Base-by-base conservation (phyloP, 92 coral and sea anemone species). In the Zoanthus sociatus region DNA sequence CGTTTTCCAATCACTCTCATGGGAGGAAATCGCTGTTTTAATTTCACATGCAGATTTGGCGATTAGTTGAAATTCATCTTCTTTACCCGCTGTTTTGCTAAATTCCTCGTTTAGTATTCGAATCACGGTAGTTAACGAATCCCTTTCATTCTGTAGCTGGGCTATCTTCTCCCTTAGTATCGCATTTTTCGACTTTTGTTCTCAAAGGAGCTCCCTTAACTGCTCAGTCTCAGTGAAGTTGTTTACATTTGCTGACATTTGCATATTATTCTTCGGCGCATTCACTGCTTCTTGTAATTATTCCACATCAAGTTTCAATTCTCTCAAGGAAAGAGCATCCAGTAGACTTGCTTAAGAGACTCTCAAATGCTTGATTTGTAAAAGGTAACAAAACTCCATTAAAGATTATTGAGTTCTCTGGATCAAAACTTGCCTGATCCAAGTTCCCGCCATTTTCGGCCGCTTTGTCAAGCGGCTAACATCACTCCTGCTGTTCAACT, bases 241-340 rank as follows among this genome's bases (percentile, higher is more conserved):
- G 83, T 78, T 78, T 55, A 78, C 69, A 15, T 78, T 64, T 64
- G 26, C 70, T 64, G 30, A 17, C 70, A 64, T 4, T 64, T 17
- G 70, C 7, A 64, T 64, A 64, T 64, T 64, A 17, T 17, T 64
- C 20, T 64, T 64, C 70, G 30, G 70, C 30, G 17, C 10, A 9
- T 64, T 15, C 6, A 15, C 30, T 64, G 70, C 20, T 64, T 64
- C 9, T 26, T 26, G 26, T 26, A 26, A 26, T 26, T 26, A 26
- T 54, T 55, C 83, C 83, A 77, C 15, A 77, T 77, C 66, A 54
- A 17, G 53, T 78, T 78, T 78, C 15, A 78, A 54, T 5, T 5
- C 48, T 37, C n/a, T 78, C 83, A 78, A 78, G 83, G 71, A 55
- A 3, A 78, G 67, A 78, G 51, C 69, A 78, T 78, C 82, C 67